A percentile compares a stretch with the other conserved stretches of the same genome.
These are phyloP conservation scores for Psittacula echo DNA, from an alignment of 2,797 vertebrate species.

Conservation along the genomic window DNA sequence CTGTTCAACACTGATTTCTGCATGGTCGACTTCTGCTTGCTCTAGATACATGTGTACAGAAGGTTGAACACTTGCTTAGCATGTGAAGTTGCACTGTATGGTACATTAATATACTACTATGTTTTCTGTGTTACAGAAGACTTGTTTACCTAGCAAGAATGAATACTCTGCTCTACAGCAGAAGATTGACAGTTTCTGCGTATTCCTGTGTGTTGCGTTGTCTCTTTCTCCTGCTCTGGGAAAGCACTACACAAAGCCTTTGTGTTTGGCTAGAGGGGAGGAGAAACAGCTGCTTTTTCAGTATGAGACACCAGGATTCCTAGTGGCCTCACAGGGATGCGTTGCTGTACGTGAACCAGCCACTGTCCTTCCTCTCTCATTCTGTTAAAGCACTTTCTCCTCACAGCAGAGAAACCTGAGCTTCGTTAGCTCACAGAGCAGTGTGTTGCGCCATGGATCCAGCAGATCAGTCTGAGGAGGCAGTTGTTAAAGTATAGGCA, in stretches of 20 bases:
- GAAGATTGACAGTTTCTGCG: background rate
- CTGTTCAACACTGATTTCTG: background rate
- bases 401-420: background rate
- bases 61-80: background rate
- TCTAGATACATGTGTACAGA: background rate
- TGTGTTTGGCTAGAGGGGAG: constrained; percentile 52
- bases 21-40: accelerated
- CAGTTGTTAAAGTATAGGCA: background rate
- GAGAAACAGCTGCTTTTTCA: constrained; percentile 47
- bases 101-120: background rate
- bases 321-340: background rate
- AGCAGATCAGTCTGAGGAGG: background rate
- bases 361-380: background rate
- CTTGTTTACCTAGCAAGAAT: constrained; percentile 22
- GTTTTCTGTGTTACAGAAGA: background rate
- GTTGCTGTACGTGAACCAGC: background rate
- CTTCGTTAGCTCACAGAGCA: background rate
- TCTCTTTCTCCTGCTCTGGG: constrained; percentile 13
- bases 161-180: background rate
- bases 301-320: background rate
- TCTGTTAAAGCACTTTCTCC: background rate
- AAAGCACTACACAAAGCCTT: constrained; percentile 51
- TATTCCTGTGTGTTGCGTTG: background rate
- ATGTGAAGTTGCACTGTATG: background rate
- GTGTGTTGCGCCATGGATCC: accelerated